phyloP scores from a whole-genome alignment of 2,113 vertebrate species.

The Macaca nemestrina region DNA sequence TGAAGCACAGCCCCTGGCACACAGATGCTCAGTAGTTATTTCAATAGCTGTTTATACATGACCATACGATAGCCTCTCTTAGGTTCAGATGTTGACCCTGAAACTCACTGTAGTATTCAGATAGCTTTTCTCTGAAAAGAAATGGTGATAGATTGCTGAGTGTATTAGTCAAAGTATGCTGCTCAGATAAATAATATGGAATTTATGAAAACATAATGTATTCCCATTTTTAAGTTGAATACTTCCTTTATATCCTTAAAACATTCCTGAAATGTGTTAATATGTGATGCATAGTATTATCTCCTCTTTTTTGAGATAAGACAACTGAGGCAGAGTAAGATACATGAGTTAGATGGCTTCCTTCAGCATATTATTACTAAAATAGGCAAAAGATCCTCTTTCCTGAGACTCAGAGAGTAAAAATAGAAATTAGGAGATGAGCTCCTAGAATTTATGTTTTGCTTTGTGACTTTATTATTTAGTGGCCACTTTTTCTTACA shows the following conservation, averaged over 20 bases:
- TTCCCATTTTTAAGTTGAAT: background rate
- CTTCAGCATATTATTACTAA: background rate
- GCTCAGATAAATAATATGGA: background rate
- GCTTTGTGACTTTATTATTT: background rate
- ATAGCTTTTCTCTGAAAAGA: background rate
- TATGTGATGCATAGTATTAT: background rate
- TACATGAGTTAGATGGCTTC: background rate
- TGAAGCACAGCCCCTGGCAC: background rate
- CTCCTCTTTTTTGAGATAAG: background rate
- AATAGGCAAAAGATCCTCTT: background rate
- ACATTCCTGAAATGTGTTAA: background rate
- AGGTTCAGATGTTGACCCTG: background rate
- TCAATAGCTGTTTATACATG: background rate
- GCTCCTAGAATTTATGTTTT: slow-evolving; percentile 13
- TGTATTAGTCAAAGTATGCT: background rate
- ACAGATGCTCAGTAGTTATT: background rate
- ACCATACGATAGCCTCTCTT: background rate
- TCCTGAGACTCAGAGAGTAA: background rate
- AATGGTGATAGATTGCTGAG: background rate
- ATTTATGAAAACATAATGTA: background rate
- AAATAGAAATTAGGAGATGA: background rate
- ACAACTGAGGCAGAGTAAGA: background rate
- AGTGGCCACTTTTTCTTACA: background rate
- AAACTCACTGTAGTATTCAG: background rate
- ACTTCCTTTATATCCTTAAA: background rate